Base-by-base conservation (phyloP, 2,797 vertebrate species). In the Alosa sapidissima region DNA sequence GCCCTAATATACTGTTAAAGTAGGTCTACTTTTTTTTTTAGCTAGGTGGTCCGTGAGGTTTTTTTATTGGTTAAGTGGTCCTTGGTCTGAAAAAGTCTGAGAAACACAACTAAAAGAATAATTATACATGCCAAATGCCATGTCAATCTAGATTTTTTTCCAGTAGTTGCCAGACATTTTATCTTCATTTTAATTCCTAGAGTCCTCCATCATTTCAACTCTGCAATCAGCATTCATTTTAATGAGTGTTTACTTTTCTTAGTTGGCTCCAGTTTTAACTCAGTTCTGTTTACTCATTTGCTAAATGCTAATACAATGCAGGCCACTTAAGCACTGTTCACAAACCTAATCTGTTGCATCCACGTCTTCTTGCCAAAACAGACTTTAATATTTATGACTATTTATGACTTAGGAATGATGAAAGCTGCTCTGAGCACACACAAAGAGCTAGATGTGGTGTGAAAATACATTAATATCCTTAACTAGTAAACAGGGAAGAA, bases 81-180 rank as follows among this genome's bases (percentile, higher is more conserved):
- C 28, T 28, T 28, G 28, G 28, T 28, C 28, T 28, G 28, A 28
- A 28, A 28, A 28, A 28, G 28, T 28, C 1, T 28, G 28, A 28
- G 28, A 28, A 28, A 28, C 28, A 28, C 28, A 28, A 28, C 28
- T 28, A 28, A 28, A 28, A 28, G 28, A 28, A 28, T 28, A 28
- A 28, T 28, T 28, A 28, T 28, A 28, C 1, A 28, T 28, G 28
- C 28, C 28, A 28, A 41, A n/a, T 21, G n/a, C 21, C 19, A 8
- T n/a, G 58, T 24, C 21, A n/a, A 60, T 24, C 24, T 21, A 24
- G 58, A 9, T 62, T 51, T 88, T 24, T 87, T 85, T 88, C 84
- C 89, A 19, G 52, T 60, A 78, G 19, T 19, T 78, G 72, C 72
- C 41, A 45, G 72, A 7, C 36, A 78, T 78, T 78, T 47, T 19